Conservation (phyloP, 2,113 vertebrate genomes). For the Gobiocypris rarus region DNA sequence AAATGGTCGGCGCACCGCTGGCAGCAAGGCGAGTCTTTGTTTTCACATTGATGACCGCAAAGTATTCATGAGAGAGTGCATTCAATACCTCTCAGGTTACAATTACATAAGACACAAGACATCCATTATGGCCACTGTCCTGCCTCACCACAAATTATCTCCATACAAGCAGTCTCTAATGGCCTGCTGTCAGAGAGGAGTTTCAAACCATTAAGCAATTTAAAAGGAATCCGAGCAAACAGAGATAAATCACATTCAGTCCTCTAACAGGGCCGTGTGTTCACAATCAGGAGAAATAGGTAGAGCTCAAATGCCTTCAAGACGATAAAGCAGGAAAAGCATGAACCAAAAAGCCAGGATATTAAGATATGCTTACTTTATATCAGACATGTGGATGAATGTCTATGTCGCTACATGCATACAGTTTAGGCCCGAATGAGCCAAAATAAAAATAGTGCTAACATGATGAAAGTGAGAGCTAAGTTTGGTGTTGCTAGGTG, state of each 20-base stretch:
- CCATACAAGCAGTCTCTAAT: slow-evolving; percentile 66
- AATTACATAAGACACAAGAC: slow-evolving; percentile 66
- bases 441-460: neutral
- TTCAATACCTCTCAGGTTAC: slow-evolving; percentile 63
- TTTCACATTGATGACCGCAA: slow-evolving; percentile 54
- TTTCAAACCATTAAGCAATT: slow-evolving; percentile 75
- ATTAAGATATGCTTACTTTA: neutral
- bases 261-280: slow-evolving; percentile 60
- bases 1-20: slow-evolving; percentile 45
- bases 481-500: neutral
- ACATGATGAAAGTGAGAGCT: neutral
- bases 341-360: neutral
- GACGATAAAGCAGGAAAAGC: slow-evolving; percentile 12
- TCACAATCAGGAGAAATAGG: slow-evolving; percentile 57
- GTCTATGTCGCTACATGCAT: neutral
- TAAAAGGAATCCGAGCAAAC: slow-evolving; percentile 66
- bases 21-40: slow-evolving; percentile 45
- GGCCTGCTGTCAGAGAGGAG: slow-evolving; percentile 68
- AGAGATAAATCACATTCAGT: slow-evolving; percentile 69
- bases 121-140: slow-evolving; percentile 66
- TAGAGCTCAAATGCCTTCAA: slow-evolving; percentile 32
- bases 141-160: slow-evolving; percentile 68
- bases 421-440: neutral
- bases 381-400: neutral
- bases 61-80: slow-evolving; percentile 58